Base-by-base conservation (phyloP, 2,113 vertebrate species). In the Leucopsar rothschildi region DNA sequence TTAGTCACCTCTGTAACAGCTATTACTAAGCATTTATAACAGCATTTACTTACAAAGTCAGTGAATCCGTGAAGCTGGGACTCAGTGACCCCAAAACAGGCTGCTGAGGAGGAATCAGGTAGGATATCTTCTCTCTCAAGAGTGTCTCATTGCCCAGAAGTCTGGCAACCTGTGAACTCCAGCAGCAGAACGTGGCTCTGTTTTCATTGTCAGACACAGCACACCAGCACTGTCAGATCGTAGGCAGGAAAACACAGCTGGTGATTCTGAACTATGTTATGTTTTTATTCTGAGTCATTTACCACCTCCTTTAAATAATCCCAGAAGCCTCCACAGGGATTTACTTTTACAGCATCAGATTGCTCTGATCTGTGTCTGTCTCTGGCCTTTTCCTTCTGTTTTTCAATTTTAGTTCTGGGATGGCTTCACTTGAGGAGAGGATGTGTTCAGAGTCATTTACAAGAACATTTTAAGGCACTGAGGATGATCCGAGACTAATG, bases 211-310 rank as follows among this genome's bases (percentile, higher is more conserved):
- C 83, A 93, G 82, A 80, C 71, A 90, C 42, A 88, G 72, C 75
- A 81, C 52, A 95, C 31, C 70, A 73, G 75, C 49, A 29, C 61
- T 83, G 82, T 75, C 84, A 86, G 83, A 70, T 78, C 1, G 0
- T 3, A 71, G 1, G 6, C 93, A 91, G 69, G 52, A 88, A 96
- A 96, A 93, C 86, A 96, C 90, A 97, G 92, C 88, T 93, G 92
- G 76, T 93, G 88, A 81, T 83, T 75, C 88, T 94, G 71, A 92
- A 78, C 79, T 64, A 15, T 44, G 82, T n/a, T 82, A 22, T 76
- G 37, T 77, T 94, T 97, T 93, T 68, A 86, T 94, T 95, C 79
- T 92, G 95, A 97, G 72, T 71, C 87, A 96, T 94, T 96, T 94
- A 68, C 93, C 90, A 95, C 76, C 79, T 94, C 86, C 64, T 90